These are phyloP conservation scores for Panagrolaimus sp. DNA, from an alignment of 1,140 invertebrate genomes.

Conservation along the genomic window DNA sequence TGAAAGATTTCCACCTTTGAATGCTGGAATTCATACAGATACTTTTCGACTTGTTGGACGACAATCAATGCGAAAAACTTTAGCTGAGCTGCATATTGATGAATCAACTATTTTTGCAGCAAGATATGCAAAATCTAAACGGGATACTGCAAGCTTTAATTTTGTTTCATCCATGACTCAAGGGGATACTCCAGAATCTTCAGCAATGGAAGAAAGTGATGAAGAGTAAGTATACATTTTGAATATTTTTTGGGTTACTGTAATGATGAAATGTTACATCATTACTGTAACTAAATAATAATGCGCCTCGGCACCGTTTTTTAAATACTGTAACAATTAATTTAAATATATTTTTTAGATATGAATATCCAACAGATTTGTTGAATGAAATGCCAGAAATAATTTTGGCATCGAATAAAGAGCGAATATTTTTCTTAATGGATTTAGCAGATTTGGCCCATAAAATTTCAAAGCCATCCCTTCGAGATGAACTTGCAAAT, in stretches of 20 bases:
- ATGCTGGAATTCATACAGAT: background rate
- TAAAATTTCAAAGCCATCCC: background rate
- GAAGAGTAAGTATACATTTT: background rate
- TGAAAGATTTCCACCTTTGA: background rate
- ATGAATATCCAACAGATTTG: background rate
- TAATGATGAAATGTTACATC: too few species aligned
- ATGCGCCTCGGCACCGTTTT: too few species aligned
- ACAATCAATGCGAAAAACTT: conserved; percentile 4
- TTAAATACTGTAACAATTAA: too few species aligned
- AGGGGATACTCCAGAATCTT: conserved; percentile 2
- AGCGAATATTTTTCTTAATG: background rate
- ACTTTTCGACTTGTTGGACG: background rate
- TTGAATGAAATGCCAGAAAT: background rate
- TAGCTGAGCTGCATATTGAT: background rate
- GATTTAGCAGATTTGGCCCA: conserved; percentile 1
- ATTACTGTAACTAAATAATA: too few species aligned
- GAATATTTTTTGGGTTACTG: background rate
- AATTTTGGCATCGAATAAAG: background rate
- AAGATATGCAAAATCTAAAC: background rate
- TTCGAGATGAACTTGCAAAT: background rate
- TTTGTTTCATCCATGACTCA: background rate
- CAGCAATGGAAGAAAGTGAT: background rate
- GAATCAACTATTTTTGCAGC: conserved; percentile 6
- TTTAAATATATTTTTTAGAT: background rate
- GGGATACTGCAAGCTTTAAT: background rate